Evolutionary conservation across 1,140 invertebrate genomes (phyloP), one percentile per base, ranked within the genome.

Genomic region (Bombus terrestris): DNA sequence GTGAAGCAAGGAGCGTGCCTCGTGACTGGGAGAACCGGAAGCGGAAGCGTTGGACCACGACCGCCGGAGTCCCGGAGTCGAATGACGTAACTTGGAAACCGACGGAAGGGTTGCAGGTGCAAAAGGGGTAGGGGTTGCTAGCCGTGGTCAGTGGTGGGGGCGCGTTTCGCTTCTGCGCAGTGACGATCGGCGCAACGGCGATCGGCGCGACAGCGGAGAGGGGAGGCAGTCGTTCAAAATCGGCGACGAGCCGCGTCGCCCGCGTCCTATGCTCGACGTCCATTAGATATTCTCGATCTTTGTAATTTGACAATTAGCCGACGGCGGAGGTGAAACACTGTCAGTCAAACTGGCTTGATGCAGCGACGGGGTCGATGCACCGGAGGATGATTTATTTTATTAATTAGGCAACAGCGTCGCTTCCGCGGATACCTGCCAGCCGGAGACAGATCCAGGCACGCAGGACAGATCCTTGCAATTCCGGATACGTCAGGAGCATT

Each of bases 231-330:
- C 57, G 79, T 64, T 83, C 71, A 69, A 86, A 86, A 79, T 86
- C 74, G 77, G 66, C 71, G 57, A 64, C 73, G 35, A 75, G 78
- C 64, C 74, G 59, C 59, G 43, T 87, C 83, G 68, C 62, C 68
- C 74, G 59, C 59, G 43, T 87, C 83, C 77, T 43, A 41, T 84
- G 88, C 68, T 62, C 66, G 37, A 73, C 74, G 73, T 83, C 90
- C 91, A 92, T 92, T 90, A 92, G 86, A 81, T 83, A 91, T 86
- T 90, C 90, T 87, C 88, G 89, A 92, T 91, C 88, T 90, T 88
- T 86, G 90, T 92, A 92, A 92, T 92, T 93, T 92, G 91, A 93
- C 92, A 93, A 93, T 93, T 90, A 91, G 90, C 84, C 83, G 88
- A 91, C 91, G 90, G 83, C 85, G 32, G 74, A 85, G 86, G 86